Evolutionary conservation across 2,113 vertebrate genomes (phyloP), one percentile per base, ranked within the genome.

Genomic region (Nettapus auritus): DNA sequence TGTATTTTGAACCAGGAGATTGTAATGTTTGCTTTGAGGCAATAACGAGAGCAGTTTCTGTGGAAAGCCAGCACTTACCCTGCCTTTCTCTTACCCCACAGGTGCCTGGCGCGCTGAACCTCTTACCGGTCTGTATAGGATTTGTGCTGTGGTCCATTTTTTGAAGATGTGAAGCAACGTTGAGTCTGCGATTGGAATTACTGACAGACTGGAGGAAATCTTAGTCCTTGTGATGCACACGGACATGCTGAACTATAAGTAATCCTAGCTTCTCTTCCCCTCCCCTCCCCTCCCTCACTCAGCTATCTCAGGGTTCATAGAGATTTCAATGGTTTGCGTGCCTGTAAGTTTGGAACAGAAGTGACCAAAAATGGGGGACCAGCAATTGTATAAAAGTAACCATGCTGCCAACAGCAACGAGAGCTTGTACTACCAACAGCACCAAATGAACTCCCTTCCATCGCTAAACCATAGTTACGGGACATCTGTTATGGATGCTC

Each of bases 321-420:
- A 95, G 82, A 86, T 97, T 97, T 97, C 97, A 97, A 97, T 98
- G 98, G 96, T 98, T 97, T 56, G 92, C 3, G 97, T 97, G 97
- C 97, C 97, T 97, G 95, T 93, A 97, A 97, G 40, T 74, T 97
- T 95, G 95, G 89, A 82, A 96, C 46, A 97, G 86, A 97, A 95
- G 96, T 96, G 62, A 96, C 96, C 94, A 97, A 96, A 95, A 95
- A 99, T 99, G 98, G 98, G 98, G 81, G 98, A 99, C 84, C 98
- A 99, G 97, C 97, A 98, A 29, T 96, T 98, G 46, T 98, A 98
- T 93, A 98, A 98, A 97, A 95, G 97, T 79, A 98, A 97, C 92
- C 98, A 98, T 42, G 91, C 97, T 91, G 95, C 97, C 88, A 98
- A 98, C 75, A 89, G 96, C 90, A 97, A 87, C 22, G 98, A 98